phyloP scores from a whole-genome alignment of 2,113 vertebrate species.

The Thunnus thynnus region DNA sequence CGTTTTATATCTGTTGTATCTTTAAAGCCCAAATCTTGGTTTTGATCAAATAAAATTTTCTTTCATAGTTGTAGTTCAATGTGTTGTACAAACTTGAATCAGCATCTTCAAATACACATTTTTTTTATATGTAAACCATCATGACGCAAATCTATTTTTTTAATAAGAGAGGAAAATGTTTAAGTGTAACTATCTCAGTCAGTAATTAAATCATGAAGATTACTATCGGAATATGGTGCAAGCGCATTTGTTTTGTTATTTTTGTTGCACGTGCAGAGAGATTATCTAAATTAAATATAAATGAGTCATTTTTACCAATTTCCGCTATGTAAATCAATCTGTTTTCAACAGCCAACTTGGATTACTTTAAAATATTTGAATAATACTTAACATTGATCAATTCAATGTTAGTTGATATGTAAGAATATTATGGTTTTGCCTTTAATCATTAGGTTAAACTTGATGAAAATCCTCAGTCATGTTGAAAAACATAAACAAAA shows the following conservation, averaged over 20 bases:
- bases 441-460: too few relatives aligned
- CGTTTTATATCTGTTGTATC: slow-evolving; percentile 5
- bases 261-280: background rate
- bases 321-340: background rate
- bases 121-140: too few relatives aligned
- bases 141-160: background rate
- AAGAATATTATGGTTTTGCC: background rate
- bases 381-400: background rate
- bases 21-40: slow-evolving; percentile 6
- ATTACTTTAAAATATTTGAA: too few relatives aligned
- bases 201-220: background rate
- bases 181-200: background rate
- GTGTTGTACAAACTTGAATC: background rate
- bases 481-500: too few relatives aligned
- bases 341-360: background rate
- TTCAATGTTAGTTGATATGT: background rate
- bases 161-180: background rate
- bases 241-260: background rate
- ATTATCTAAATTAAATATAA: background rate
- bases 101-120: background rate
- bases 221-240: background rate
- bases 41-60: background rate
- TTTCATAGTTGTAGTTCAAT: background rate
- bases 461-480: too few relatives aligned
- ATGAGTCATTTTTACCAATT: too few relatives aligned